Evolutionary conservation across 2,113 vertebrate genomes (phyloP).

Genomic region (Eubucco bourcierii): DNA sequence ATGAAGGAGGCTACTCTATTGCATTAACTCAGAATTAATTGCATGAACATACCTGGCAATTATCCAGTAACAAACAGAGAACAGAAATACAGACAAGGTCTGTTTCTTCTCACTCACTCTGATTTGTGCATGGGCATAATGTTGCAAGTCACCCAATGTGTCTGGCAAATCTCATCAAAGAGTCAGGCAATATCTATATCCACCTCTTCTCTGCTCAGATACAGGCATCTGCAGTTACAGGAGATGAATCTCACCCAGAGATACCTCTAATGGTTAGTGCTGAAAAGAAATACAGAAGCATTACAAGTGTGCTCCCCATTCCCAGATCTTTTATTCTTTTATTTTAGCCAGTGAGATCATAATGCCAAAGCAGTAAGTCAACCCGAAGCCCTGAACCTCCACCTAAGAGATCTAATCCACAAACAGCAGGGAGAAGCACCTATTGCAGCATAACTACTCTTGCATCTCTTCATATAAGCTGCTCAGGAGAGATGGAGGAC

Average conservation of each 20-base stretch:
- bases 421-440: background rate
- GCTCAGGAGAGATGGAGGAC: background rate
- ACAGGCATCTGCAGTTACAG: background rate
- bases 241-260: background rate
- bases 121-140: conserved; percentile 33
- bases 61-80: conserved; percentile 40
- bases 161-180: conserved; percentile 52
- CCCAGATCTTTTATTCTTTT: background rate
- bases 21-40: conserved; percentile 6
- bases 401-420: background rate
- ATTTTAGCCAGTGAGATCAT: background rate
- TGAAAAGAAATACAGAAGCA: background rate
- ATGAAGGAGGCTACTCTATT: background rate
- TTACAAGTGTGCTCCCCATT: background rate
- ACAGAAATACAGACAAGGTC: conserved; percentile 43
- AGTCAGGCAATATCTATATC: conserved; percentile 1
- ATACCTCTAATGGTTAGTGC: background rate
- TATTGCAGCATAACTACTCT: background rate
- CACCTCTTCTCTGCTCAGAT: background rate
- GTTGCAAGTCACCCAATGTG: background rate
- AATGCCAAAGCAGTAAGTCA: background rate
- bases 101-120: conserved; percentile 46
- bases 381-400: background rate
- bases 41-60: conserved; percentile 38
- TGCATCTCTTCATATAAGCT: background rate